Conservation (phyloP, 2,888 invertebrate species). For the Lathronympha strigana region DNA sequence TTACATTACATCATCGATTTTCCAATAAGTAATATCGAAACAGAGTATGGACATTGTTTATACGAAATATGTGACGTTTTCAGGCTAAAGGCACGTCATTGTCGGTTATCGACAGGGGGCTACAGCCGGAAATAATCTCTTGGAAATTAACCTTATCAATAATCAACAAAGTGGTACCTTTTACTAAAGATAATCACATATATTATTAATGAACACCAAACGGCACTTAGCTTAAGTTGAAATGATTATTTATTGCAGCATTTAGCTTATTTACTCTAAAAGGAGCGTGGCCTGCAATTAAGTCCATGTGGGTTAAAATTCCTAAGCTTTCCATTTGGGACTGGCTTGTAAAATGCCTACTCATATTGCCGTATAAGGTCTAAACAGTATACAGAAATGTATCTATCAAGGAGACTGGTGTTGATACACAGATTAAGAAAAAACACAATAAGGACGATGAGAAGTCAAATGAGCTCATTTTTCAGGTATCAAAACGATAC, state of each 20-base stretch:
- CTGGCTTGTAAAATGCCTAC: too few species aligned
- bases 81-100: too few species aligned
- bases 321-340: conserved; percentile 4
- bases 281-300: not conserved
- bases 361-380: not conserved
- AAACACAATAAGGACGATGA: too few species aligned
- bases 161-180: not conserved
- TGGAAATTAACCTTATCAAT: too few species aligned
- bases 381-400: not conserved
- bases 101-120: too few species aligned
- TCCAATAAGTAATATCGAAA: conserved; percentile 23
- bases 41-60: too few species aligned
- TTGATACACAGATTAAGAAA: too few species aligned
- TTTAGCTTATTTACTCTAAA: conserved; percentile 11
- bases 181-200: not conserved
- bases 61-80: too few species aligned
- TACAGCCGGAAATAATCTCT: too few species aligned
- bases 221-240: conserved; percentile 7
- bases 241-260: conserved; percentile 17
- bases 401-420: too few species aligned
- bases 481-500: too few species aligned
- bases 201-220: conserved; percentile 14
- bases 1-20: conserved; percentile 11
- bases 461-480: too few species aligned
- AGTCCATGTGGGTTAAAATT: conserved; percentile 5